Evolutionary conservation across 2,888 invertebrate genomes (phyloP), one percentile per base, ranked within the genome.

Genomic region (Hirtodrosophila alboralis): DNA sequence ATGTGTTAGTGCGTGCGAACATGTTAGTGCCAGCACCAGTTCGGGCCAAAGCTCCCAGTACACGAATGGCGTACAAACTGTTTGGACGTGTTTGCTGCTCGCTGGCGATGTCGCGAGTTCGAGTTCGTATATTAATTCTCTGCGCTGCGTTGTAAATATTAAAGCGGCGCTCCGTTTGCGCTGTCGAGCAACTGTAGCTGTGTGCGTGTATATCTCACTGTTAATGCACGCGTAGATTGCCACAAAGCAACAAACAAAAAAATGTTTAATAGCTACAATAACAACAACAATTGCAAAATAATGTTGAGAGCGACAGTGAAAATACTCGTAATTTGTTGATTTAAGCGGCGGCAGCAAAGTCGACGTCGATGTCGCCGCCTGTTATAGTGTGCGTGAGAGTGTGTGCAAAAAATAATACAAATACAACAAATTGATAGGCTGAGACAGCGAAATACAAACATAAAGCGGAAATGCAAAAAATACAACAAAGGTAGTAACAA

Each of bases 51-150:
- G 71, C 71, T 74, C 57, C 76, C 72, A 86, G 86, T 86, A 80
- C 75, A 77, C 79, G 75, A 77, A 72, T 75, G 80, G 77, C 73
- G 73, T 70, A 79, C 73, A 81, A 78, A 78, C 81, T 71, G 81
- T 78, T 84, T 83, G 86, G 84, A 81, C 72, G 83, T 68, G 75
- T 69, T 75, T 84, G 70, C 63, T 62, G 69, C 69, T 77, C 72
- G 77, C 62, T 62, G 62, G 75, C 70, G 51, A 58, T 44, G 75
- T 65, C 57, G 69, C 71, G 73, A 37, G 73, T 60, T 51, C 63
- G 58, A 40, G 54, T 48, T 64, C 69, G 78, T 53, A 73, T 67
- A 63, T 66, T 36, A 61, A 57, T 73, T 69, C 49, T 41, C 49
- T 56, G 56, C 58, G 76, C 56, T 58, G 71, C 44, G 51, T 58